Evolutionary conservation across 1,140 invertebrate species (phyloP).

Genomic region (Drosophila pallidifrons): DNA sequence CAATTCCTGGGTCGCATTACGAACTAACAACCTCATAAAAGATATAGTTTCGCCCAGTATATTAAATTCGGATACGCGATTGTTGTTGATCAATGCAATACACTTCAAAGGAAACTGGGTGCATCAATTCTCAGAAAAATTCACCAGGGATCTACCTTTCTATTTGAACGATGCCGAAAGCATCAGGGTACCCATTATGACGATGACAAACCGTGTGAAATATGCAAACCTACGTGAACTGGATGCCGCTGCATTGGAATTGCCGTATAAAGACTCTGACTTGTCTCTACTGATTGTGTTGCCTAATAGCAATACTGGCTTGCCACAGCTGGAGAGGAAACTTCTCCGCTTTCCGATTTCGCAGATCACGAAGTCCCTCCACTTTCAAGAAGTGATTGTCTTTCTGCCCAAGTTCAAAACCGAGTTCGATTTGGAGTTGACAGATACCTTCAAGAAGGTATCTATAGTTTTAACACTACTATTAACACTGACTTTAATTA

Average conservation of each 20-base stretch:
- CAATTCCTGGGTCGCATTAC: constrained; percentile 85
- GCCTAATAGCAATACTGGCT: constrained; percentile 86
- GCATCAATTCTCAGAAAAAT: constrained; percentile 51
- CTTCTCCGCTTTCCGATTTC: constrained; percentile 79
- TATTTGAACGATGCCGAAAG: constrained; percentile 53
- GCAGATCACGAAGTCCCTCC: constrained; percentile 70
- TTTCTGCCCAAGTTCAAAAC: constrained; percentile 88
- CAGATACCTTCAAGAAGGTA: constrained; percentile 84
- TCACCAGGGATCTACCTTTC: constrained; percentile 54
- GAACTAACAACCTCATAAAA: neutral
- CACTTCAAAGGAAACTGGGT: constrained; percentile 86
- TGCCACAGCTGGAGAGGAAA: constrained; percentile 85
- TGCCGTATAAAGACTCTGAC: constrained; percentile 85
- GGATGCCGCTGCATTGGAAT: constrained; percentile 67
- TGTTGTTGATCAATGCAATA: constrained; percentile 89
- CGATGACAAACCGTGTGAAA: constrained; percentile 74
- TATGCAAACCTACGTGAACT: constrained; percentile 63
- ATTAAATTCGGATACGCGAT: constrained; percentile 64
- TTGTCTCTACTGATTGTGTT: constrained; percentile 87
- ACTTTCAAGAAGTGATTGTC: constrained; percentile 84
- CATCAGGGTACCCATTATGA: constrained; percentile 86
- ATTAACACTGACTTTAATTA: neutral
- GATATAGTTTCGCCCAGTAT: constrained; percentile 72
- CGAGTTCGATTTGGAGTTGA: constrained; percentile 86
- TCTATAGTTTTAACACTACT: too few relatives aligned